phyloP scores from a whole-genome alignment of 2,797 vertebrate genomes.

The Lates japonicus region DNA sequence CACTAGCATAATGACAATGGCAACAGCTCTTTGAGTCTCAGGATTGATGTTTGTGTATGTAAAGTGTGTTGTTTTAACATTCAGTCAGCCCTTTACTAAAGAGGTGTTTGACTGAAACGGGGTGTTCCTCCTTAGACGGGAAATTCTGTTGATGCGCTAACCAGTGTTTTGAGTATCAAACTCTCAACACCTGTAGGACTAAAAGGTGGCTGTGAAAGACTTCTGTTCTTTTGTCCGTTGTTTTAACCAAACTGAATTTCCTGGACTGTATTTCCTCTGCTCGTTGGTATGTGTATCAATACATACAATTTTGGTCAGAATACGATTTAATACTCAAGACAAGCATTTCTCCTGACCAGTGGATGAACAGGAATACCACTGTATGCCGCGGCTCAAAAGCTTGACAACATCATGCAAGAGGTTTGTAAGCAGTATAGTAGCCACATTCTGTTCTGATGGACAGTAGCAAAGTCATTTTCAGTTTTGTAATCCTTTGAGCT shows the following conservation, averaged over 20 bases:
- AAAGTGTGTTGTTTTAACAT: background rate
- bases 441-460: too few species aligned
- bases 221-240: background rate
- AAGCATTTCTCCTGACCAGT: background rate
- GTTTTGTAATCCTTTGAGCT: background rate
- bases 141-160: background rate
- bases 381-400: too few species aligned
- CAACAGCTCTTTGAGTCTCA: conserved; percentile 12
- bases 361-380: too few species aligned
- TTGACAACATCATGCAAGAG: background rate
- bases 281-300: background rate
- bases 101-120: background rate
- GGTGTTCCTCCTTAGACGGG: background rate
- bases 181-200: background rate
- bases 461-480: background rate
- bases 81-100: background rate
- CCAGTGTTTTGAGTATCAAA: background rate
- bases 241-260: too few species aligned
- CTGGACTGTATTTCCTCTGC: background rate
- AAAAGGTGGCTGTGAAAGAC: conserved; percentile 1
- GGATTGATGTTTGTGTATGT: background rate
- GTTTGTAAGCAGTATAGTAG: too few species aligned
- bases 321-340: background rate
- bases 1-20: conserved; percentile 10
- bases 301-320: background rate